These are phyloP conservation scores for Orthonyx spaldingii DNA, from an alignment of 2,113 vertebrate species.

Conservation along the genomic window DNA sequence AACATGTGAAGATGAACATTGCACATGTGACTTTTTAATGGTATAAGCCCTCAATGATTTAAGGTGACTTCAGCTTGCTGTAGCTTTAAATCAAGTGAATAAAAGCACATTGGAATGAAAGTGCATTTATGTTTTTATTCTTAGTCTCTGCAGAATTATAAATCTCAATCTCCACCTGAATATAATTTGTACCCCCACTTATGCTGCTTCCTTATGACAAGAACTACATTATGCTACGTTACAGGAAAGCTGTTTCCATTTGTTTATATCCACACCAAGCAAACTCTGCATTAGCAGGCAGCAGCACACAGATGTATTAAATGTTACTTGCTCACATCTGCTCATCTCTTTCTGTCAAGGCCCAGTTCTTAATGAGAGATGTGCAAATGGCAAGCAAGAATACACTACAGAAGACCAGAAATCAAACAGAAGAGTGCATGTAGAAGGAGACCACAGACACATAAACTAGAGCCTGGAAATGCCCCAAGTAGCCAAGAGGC, in stretches of 20 bases:
- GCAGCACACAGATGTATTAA: background rate
- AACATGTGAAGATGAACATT: background rate
- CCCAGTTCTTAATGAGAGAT: background rate
- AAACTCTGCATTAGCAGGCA: background rate
- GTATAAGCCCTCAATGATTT: background rate
- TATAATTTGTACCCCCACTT: background rate
- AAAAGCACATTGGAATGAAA: conserved; percentile 19
- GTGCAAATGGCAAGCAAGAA: background rate
- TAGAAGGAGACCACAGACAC: background rate
- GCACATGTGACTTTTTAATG: conserved; percentile 8
- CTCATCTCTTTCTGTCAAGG: background rate
- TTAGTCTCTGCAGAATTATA: conserved; percentile 44
- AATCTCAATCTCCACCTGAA: background rate
- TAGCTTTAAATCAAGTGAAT: conserved; percentile 35
- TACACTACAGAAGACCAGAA: background rate
- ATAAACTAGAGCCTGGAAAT: background rate
- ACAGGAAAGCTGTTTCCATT: background rate
- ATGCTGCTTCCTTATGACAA: background rate
- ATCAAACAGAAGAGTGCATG: background rate
- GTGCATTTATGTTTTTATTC: conserved; percentile 40
- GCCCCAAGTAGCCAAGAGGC: background rate
- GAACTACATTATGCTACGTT: background rate
- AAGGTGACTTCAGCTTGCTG: background rate
- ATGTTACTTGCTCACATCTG: background rate
- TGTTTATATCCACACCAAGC: background rate